Percentiles rank a stretch among this genome's conserved stretches.
Evolutionary conservation across 37 sponge, comb jelly and placozoan genomes (phyloP).

Genomic region (Sycon ciliatum): DNA sequence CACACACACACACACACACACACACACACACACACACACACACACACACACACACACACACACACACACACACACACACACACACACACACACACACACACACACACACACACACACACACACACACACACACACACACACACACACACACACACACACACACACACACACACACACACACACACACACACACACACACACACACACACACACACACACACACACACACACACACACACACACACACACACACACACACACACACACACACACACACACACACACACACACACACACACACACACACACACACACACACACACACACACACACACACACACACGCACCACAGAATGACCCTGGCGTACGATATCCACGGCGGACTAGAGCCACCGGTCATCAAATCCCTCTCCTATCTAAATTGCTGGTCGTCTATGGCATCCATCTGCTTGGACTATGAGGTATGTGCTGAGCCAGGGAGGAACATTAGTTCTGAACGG

Average conservation of each 20-base stretch:
- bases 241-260: slow-evolving; percentile 5
- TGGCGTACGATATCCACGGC: too few relatives aligned
- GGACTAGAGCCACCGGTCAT: too few relatives aligned
- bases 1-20: slow-evolving; percentile 5
- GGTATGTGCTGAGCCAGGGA: too few relatives aligned
- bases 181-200: slow-evolving; percentile 5
- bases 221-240: slow-evolving; percentile 5
- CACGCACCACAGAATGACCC: background rate
- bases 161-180: slow-evolving; percentile 5
- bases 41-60: slow-evolving; percentile 5
- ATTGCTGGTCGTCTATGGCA: too few relatives aligned
- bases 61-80: slow-evolving; percentile 5
- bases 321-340: slow-evolving; percentile 5
- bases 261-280: slow-evolving; percentile 5
- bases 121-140: slow-evolving; percentile 5
- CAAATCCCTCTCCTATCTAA: too few relatives aligned
- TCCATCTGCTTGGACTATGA: too few relatives aligned
- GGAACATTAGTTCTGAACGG: too few relatives aligned
- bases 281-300: slow-evolving; percentile 5
- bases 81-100: slow-evolving; percentile 5
- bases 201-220: slow-evolving; percentile 5
- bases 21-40: slow-evolving; percentile 5
- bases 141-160: slow-evolving; percentile 5
- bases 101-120: slow-evolving; percentile 5
- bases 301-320: slow-evolving; percentile 5